Conservation (phyloP, 1,140 invertebrate genomes). For the Bathynomus jamesi region DNA sequence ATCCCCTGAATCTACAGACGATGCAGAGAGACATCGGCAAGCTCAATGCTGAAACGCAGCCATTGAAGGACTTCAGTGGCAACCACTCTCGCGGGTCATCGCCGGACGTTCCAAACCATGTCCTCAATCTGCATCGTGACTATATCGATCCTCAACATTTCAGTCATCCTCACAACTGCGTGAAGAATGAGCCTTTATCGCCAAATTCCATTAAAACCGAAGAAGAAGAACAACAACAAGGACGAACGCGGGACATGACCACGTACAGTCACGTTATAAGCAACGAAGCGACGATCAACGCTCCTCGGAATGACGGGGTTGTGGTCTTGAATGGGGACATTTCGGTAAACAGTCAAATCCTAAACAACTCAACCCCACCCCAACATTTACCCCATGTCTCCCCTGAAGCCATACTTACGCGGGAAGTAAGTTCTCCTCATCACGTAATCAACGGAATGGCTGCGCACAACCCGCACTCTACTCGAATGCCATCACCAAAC, state of each 20-base stretch:
- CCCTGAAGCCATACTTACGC: no score
- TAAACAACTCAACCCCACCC: background rate
- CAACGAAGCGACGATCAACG: background rate
- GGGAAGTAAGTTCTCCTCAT: no score
- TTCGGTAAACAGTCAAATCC: background rate
- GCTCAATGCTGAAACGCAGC: background rate
- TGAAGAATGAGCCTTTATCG: background rate
- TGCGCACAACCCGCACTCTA: background rate
- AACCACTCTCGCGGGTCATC: background rate
- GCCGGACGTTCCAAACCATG: background rate
- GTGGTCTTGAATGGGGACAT: background rate
- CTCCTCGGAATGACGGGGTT: background rate
- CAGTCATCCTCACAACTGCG: background rate
- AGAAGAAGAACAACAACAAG: background rate
- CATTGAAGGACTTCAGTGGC: background rate
- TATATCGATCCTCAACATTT: background rate
- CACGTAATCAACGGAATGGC: background rate
- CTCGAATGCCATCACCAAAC: no score
- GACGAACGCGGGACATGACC: background rate
- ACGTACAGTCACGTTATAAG: background rate
- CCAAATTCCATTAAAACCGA: background rate
- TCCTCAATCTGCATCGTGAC: background rate
- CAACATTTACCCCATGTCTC: background rate
- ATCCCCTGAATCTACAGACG: background rate
- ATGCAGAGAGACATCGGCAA: background rate